Evolutionary conservation across 2,113 vertebrate genomes (phyloP).

Genomic region (Arizona elegans): DNA sequence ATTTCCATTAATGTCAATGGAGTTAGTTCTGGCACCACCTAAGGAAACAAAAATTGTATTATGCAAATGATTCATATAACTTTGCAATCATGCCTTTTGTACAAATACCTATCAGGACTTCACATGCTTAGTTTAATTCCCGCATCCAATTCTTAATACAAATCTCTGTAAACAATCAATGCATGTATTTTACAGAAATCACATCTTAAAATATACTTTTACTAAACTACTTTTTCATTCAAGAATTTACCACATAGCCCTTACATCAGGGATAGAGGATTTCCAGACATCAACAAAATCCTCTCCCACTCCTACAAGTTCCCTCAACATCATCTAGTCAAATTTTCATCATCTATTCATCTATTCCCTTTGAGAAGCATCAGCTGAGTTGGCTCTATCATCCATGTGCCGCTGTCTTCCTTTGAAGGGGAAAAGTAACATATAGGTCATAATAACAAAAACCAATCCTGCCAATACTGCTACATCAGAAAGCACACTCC

Average conservation of each 20-base stretch:
- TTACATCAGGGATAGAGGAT: background rate
- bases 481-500: background rate
- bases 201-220: background rate
- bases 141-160: background rate
- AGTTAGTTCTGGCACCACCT: background rate
- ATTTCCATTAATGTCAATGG: background rate
- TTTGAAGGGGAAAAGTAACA: background rate
- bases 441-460: background rate
- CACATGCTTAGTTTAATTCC: background rate
- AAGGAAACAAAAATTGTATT: background rate
- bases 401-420: background rate
- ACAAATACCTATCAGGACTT: background rate
- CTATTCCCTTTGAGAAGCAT: background rate
- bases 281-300: background rate
- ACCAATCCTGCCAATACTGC: too few species aligned
- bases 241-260: background rate
- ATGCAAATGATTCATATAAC: background rate
- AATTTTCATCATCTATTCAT: background rate
- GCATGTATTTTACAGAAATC: background rate
- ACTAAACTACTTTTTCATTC: background rate
- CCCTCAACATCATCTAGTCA: background rate
- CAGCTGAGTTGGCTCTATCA: background rate
- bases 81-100: background rate
- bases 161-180: background rate
- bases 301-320: background rate